Conservation (phyloP, 2,888 invertebrate species). For the Hydriomena furcata region DNA sequence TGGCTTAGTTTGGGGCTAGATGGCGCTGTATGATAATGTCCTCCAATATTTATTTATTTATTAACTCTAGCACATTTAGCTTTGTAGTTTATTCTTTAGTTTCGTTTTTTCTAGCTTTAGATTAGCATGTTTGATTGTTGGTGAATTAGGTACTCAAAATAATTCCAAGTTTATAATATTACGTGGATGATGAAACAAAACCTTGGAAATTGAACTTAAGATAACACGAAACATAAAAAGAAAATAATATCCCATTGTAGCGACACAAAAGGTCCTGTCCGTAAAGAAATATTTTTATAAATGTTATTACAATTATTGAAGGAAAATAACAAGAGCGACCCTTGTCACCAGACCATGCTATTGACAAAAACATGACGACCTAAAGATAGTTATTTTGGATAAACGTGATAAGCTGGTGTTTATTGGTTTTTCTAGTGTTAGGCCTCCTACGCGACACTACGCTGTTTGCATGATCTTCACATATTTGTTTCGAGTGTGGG, state of each 20-base stretch:
- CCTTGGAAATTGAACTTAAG: background rate
- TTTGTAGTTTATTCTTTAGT: too few relatives aligned
- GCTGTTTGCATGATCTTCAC: too few relatives aligned
- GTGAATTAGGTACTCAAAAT: too few relatives aligned
- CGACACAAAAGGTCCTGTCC: background rate
- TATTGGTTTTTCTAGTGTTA: background rate
- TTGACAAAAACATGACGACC: conserved; percentile 15
- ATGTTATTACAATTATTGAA: conserved; percentile 7
- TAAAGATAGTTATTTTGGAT: background rate
- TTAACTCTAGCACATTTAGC: too few relatives aligned
- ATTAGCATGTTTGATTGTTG: too few relatives aligned
- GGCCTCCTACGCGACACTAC: too few relatives aligned
- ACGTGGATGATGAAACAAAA: background rate
- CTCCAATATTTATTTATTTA: too few relatives aligned
- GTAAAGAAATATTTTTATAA: conserved; percentile 3
- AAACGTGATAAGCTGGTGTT: background rate
- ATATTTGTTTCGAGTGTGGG: too few relatives aligned
- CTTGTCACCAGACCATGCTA: conserved; percentile 19
- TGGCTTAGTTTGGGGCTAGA: too few relatives aligned
- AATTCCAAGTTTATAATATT: too few relatives aligned
- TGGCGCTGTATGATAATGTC: too few relatives aligned
- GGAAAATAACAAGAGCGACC: conserved; percentile 13
- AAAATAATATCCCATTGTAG: background rate
- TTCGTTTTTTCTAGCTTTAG: too few relatives aligned
- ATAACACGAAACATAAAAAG: background rate